Percentiles rank a stretch among this genome's conserved stretches.
phyloP scores from a whole-genome alignment of 2,888 invertebrate species.

The Caenorhabditis angaria region DNA sequence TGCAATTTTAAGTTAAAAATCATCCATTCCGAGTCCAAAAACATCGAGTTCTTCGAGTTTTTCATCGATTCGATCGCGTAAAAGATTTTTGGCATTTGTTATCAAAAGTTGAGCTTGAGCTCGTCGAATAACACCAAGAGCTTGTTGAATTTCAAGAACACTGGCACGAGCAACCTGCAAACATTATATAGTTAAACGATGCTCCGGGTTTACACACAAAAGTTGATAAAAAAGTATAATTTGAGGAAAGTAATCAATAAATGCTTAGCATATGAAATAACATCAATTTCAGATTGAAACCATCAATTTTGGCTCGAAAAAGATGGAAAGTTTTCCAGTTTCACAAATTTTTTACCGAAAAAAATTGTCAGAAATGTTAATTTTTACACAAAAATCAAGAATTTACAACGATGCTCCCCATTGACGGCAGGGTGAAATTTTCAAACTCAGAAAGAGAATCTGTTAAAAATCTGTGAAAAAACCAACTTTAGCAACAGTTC shows the following conservation, averaged over 20 bases:
- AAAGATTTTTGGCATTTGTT: constrained; percentile 81
- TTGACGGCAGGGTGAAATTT: no score
- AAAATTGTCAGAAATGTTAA: no score
- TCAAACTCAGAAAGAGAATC: not conserved
- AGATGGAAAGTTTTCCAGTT: no score
- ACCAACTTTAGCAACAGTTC: constrained; percentile 68
- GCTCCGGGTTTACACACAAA: not conserved
- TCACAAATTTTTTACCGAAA: no score
- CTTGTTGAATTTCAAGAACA: constrained; percentile 73
- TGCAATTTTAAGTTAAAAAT: constrained; percentile 27
- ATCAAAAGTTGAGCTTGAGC: constrained; percentile 83
- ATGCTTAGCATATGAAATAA: no score
- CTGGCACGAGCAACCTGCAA: constrained; percentile 76
- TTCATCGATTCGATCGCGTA: constrained; percentile 63
- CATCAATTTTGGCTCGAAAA: no score
- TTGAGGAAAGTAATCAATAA: no score
- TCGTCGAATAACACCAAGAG: constrained; percentile 45
- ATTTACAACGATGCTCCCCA: no score
- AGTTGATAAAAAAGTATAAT: no score
- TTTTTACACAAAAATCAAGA: no score
- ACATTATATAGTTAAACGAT: no score
- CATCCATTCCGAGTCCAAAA: constrained; percentile 41
- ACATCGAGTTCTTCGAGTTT: constrained; percentile 64
- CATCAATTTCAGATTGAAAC: no score
- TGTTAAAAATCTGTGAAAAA: not conserved